Evolutionary conservation across 2,797 vertebrate genomes (phyloP).

Genomic region (Cygnus olor): DNA sequence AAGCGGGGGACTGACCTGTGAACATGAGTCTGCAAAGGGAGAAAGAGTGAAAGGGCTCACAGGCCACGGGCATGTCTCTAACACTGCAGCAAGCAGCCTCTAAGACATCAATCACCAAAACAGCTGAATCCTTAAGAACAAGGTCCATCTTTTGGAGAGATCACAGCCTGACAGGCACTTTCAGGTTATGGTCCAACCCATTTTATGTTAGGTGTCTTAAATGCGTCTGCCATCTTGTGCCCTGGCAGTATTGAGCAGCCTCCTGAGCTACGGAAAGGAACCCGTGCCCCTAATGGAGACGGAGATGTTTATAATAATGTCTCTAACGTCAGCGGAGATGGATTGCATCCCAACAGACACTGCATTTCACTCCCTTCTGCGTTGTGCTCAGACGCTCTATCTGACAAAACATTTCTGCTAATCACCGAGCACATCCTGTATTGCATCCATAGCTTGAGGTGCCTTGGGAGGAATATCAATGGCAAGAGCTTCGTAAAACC

Average conservation of each 20-base stretch:
- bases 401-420: background rate
- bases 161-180: background rate
- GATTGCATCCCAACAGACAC: background rate
- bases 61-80: rapidly evolving
- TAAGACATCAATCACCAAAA: background rate
- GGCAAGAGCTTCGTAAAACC: background rate
- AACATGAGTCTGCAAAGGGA: background rate
- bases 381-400: background rate
- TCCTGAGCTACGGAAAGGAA: background rate
- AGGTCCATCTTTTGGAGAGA: background rate
- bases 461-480: background rate
- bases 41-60: background rate
- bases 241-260: background rate
- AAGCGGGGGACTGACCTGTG: background rate
- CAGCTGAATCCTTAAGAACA: background rate
- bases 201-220: background rate
- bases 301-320: background rate
- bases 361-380: background rate
- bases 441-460: background rate
- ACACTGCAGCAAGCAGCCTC: background rate
- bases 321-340: background rate
- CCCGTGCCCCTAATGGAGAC: background rate
- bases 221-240: background rate
- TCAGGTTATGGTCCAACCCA: background rate
- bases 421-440: background rate